A percentile compares a stretch with the other conserved stretches of the same genome.
phyloP scores from a whole-genome alignment of 2,888 invertebrate species.

The Lycocerus yunnanus region DNA sequence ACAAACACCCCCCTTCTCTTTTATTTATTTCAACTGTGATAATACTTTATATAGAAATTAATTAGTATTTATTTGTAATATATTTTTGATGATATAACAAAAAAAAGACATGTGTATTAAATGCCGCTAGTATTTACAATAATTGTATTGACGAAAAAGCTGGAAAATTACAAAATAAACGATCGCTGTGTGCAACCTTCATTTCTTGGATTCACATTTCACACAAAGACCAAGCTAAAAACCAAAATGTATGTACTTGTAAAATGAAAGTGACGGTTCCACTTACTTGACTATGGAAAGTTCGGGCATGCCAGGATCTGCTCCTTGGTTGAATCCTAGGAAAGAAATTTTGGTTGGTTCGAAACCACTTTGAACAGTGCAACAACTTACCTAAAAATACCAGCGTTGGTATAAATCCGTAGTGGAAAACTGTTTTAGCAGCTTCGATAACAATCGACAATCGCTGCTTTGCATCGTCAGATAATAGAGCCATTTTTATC shows the following conservation, averaged over 20 bases:
- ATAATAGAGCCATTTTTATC: conserved; percentile 53
- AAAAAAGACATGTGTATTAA: conserved; percentile 5
- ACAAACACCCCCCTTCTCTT: background rate
- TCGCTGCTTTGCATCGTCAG: conserved; percentile 64
- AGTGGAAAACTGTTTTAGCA: conserved; percentile 67
- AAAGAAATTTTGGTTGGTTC: conserved; percentile 20
- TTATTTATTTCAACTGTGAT: conserved; percentile 24
- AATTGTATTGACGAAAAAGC: background rate
- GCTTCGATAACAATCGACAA: conserved; percentile 63
- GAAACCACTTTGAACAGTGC: background rate
- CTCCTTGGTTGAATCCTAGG: conserved; percentile 69
- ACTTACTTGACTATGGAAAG: conserved; percentile 60
- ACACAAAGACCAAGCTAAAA: background rate
- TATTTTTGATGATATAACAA: conserved; percentile 13
- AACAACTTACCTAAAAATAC: conserved; percentile 64
- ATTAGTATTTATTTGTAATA: conserved; percentile 23
- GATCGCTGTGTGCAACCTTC: background rate
- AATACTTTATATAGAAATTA: conserved; percentile 12
- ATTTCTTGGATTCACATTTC: background rate
- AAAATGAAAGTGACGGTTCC: background rate
- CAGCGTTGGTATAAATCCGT: conserved; percentile 72
- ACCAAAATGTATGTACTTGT: background rate
- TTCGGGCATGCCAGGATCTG: conserved; percentile 73
- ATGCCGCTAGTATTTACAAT: background rate
- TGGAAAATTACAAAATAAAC: background rate